phyloP scores from a whole-genome alignment of 2,888 invertebrate species.

The Sminthurinus aureus region DNA sequence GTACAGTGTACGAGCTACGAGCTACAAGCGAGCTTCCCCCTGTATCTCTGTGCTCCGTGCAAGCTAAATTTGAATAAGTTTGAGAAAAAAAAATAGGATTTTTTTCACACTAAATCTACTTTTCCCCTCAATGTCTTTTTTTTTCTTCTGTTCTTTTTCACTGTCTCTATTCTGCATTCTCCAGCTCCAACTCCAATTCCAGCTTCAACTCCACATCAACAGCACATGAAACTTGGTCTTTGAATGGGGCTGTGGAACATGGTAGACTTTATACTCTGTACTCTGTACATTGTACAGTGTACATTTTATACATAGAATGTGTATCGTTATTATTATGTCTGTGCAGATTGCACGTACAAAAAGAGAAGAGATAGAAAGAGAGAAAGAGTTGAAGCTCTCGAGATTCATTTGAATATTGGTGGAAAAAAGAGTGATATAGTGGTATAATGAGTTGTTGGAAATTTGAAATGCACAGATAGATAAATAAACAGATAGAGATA shows the following conservation, averaged over 20 bases:
- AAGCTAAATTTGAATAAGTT: constrained; percentile 13
- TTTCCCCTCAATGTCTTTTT: constrained; percentile 21
- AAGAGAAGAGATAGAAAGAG: background rate
- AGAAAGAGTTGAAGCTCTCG: constrained; percentile 12
- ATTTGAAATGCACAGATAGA: background rate
- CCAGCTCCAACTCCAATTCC: background rate
- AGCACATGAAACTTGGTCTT: background rate
- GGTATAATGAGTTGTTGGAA: background rate
- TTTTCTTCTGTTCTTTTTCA: background rate
- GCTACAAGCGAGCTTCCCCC: background rate
- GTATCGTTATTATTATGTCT: background rate
- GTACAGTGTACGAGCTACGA: no score
- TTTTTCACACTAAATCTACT: constrained; percentile 22
- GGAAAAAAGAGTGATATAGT: background rate
- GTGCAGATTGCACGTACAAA: background rate
- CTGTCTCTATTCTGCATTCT: background rate
- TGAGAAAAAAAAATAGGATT: constrained; percentile 14
- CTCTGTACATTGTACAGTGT: background rate
- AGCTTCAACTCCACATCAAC: background rate
- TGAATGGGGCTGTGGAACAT: background rate
- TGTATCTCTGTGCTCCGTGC: background rate
- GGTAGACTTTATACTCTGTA: background rate
- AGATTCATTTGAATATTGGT: constrained; percentile 17
- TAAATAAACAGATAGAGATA: background rate
- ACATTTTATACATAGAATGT: background rate